phyloP scores from a whole-genome alignment of 2,888 invertebrate genomes.

The Branchinecta sandiegonensis region DNA sequence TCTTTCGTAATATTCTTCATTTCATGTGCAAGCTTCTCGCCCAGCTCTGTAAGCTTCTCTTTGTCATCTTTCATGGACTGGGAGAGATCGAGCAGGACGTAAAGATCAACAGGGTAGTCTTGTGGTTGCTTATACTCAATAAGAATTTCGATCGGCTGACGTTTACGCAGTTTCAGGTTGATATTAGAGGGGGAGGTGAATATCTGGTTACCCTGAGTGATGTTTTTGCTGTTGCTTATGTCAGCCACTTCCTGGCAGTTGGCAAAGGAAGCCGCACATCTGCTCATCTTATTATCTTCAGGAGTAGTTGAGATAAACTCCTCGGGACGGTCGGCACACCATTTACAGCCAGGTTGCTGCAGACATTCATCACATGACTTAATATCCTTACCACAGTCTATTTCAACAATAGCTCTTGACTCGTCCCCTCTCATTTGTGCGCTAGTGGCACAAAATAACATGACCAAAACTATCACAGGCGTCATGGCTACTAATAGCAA shows the following conservation, averaged over 20 bases:
- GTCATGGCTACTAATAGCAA: too few species aligned
- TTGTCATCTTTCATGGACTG: constrained; percentile 99
- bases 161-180: constrained; percentile 40
- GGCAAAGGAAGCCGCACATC: neutral
- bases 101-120: constrained; percentile 96
- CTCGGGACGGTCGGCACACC: constrained; percentile 49
- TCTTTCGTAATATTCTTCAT: constrained; percentile 86
- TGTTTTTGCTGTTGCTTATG: neutral
- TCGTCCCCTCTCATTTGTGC: too few species aligned
- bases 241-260: neutral
- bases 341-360: constrained; percentile 69
- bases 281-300: neutral
- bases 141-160: constrained; percentile 55
- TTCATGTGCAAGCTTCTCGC: constrained; percentile 58
- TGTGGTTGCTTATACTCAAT: constrained; percentile 68
- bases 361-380: constrained; percentile 69
- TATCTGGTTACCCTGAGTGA: neutral
- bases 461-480: too few species aligned
- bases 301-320: neutral
- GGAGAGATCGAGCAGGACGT: constrained; percentile 98
- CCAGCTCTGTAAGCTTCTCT: constrained; percentile 71
- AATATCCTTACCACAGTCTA: too few species aligned
- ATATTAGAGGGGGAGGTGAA: neutral
- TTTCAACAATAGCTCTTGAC: too few species aligned
- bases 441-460: too few species aligned